These are phyloP conservation scores for Glyphotaelius pellucidus DNA, from an alignment of 2,888 invertebrate species.

Conservation along the genomic window DNA sequence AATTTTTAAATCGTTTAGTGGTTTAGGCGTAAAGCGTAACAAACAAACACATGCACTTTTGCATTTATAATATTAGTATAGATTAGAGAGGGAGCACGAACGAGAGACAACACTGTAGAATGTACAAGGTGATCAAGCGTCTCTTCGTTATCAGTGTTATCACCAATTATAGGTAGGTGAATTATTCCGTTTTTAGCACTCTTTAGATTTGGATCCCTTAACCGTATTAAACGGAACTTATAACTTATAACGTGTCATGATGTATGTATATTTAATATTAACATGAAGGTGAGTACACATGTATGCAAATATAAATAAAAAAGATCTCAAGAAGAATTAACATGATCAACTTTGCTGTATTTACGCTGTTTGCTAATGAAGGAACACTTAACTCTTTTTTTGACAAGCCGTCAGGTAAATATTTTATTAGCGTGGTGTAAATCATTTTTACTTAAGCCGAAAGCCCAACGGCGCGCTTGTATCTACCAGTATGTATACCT, in stretches of 20 bases:
- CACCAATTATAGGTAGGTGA: no score
- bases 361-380: slow-evolving; percentile 15
- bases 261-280: background rate
- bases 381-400: slow-evolving; percentile 16
- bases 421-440: slow-evolving; percentile 36
- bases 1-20: no score
- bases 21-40: no score
- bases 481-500: background rate
- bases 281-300: background rate
- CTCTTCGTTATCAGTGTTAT: no score
- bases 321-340: background rate
- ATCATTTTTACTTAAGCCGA: slow-evolving; percentile 16
- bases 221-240: background rate
- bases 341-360: background rate
- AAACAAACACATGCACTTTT: no score
- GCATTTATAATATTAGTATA: no score
- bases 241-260: background rate
- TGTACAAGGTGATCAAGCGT: no score
- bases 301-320: background rate
- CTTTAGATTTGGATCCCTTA: no score
- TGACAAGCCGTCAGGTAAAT: slow-evolving; percentile 30
- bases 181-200: no score
- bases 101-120: no score
- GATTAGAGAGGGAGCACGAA: no score
- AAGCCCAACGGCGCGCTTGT: background rate